Evolutionary conservation across 2,113 vertebrate genomes (phyloP), one percentile per base, ranked within the genome.

Genomic region (Poecilia latipinna): DNA sequence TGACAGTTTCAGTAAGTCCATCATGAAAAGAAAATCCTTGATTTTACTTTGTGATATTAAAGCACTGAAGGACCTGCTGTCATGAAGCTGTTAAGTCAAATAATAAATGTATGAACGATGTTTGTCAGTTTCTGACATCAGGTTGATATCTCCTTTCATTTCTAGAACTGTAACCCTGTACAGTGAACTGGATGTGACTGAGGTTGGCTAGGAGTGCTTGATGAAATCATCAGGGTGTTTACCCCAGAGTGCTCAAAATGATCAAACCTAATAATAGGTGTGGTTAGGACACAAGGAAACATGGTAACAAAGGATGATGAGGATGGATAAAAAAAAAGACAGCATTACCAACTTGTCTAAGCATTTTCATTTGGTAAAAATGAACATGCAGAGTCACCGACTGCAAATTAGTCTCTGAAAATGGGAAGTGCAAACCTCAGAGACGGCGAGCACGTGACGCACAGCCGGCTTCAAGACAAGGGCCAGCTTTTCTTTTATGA

Each of bases 361-460:
- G 17, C 74, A 13, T 29, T 29, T 7, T 63, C 26, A 42, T 57
- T 12, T 64, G 3, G 6, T 28, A 68, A 68, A 42, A 61, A 60
- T 66, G 29, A 65, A 31, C 35, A 67, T 51, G 68, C 73, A 68
- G 62, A 8, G 7, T 2, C 15, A 31, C 39, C 65, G n/a, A 69
- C 28, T n/a, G 15, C 42, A 75, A 37, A 44, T 63, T 71, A 28
- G 31, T 28, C 11, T 37, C 61, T 37, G n/a, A 61, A 68, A 13
- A 80, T 80, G 82, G 54, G 86, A 86, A 83, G 66, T 75, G 28
- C 4, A 11, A 84, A 33, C 77, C 64, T 48, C 39, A 68, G 32
- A 68, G 35, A 7, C 37, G 3, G 37, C 29, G 26, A 64, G 26
- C 76, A 80, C 57, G 61, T 78, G 76, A 77, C 31, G 28, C 35